Evolutionary conservation across 2,888 invertebrate genomes (phyloP), one percentile per base, ranked within the genome.

Genomic region (Parelbella ahira): DNA sequence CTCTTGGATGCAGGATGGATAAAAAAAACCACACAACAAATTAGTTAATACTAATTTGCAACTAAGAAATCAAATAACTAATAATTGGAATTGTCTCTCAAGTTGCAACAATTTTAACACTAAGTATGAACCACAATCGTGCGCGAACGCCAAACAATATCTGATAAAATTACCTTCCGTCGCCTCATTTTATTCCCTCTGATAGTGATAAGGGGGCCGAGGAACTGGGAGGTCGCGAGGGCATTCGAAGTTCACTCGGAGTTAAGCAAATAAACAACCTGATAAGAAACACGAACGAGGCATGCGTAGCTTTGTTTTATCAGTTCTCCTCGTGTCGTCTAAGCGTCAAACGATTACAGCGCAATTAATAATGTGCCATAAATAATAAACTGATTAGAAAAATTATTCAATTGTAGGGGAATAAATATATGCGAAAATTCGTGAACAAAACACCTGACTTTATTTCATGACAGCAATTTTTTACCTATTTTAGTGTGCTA

Each of bases 221-320:
- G 69, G 71, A 75, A 71, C 74, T 66, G 70, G 68, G 79, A 78
- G 86, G 86, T 86, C 87, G 72, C 64, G 82, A 82, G 86, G 86
- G 81, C 84, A 83, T 71, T 62, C 77, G 79, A 81, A 78, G 83
- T 82, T 77, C 78, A 79, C 54, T 67, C 57, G 63, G 59, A 73
- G 57, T 71, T 71, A 66, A 69, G 75, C 77, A 81, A 82, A 83
- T 71, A 86, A 83, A 81, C 75, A 79, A 63, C 56, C 60, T 69
- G 87, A 87, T 87, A 87, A 82, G 73, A 65, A 68, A 58, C 87
- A 82, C 82, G 86, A 78, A 68, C 61, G 56, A 65, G 69, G 70
- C 86, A 84, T 84, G 86, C 71, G 72, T 68, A 61, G 69, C 68
- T 58, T 57, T 60, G 58, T 54, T 61, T 73, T 77, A 78, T 79